phyloP scores from a whole-genome alignment of 1,140 invertebrate genomes.

The Saccostrea echinata region DNA sequence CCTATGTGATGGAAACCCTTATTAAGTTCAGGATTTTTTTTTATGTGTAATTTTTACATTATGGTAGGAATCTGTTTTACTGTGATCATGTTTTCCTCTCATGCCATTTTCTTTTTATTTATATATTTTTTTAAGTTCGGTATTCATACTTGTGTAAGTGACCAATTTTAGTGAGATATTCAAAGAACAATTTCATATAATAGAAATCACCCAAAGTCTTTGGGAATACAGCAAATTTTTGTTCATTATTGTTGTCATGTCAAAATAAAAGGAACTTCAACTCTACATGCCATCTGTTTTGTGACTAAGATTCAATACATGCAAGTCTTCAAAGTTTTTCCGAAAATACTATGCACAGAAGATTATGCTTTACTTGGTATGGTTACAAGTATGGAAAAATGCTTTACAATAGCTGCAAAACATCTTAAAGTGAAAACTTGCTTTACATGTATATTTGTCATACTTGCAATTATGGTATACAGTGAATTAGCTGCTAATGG shows the following conservation, averaged over 20 bases:
- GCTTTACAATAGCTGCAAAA: too few species aligned
- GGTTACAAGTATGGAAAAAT: too few species aligned
- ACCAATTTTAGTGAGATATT: slow-evolving; percentile 12
- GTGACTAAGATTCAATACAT: too few species aligned
- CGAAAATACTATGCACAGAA: too few species aligned
- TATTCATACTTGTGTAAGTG: background rate
- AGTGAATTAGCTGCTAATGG: too few species aligned
- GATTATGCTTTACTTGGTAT: too few species aligned
- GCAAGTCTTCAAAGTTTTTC: too few species aligned
- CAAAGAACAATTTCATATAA: background rate
- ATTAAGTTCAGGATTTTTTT: background rate
- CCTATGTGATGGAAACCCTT: slow-evolving; percentile 41
- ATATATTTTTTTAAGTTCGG: background rate
- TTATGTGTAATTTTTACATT: background rate
- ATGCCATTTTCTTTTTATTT: slow-evolving; percentile 11
- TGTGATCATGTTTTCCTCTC: slow-evolving; percentile 25
- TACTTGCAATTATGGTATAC: too few species aligned
- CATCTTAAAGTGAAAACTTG: too few species aligned
- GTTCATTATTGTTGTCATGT: slow-evolving; percentile 20
- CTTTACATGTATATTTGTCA: too few species aligned
- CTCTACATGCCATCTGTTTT: too few species aligned
- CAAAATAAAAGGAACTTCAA: background rate
- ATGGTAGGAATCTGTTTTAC: slow-evolving; percentile 9
- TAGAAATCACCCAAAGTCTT: background rate
- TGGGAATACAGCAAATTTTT: background rate